Evolutionary conservation across 2,797 vertebrate species (phyloP).

Genomic region (Phataginus tricuspis): DNA sequence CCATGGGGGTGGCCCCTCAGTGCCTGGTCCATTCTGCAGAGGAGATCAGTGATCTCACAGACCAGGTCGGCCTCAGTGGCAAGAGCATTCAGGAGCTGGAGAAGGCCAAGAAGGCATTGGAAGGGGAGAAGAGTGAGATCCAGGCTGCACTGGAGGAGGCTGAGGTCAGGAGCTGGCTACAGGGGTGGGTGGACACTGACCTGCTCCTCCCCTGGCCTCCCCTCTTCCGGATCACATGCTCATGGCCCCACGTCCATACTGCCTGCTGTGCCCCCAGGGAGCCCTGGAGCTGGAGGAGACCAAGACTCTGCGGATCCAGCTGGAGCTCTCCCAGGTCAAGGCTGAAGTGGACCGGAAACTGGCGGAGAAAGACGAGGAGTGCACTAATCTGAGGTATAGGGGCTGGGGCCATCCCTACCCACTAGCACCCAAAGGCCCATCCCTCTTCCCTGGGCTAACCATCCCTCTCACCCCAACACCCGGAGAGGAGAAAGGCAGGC

Average conservation of each 20-base stretch:
- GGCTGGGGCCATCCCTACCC: neutral
- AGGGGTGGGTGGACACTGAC: neutral
- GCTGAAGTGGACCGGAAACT: slow-evolving; percentile 94
- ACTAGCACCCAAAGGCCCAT: no score
- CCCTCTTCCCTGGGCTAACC: fast-evolving
- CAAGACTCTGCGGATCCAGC: slow-evolving; percentile 94
- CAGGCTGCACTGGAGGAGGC: slow-evolving; percentile 95
- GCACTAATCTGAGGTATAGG: slow-evolving; percentile 88
- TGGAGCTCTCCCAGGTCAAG: slow-evolving; percentile 95
- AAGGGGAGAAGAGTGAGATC: slow-evolving; percentile 93
- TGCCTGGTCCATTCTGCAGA: slow-evolving; percentile 83
- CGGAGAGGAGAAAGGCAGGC: neutral
- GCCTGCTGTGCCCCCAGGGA: slow-evolving; percentile 85
- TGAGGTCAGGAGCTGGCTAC: slow-evolving; percentile 86
- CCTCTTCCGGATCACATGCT: fast-evolving
- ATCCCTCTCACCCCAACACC: neutral
- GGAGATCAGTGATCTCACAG: slow-evolving; percentile 94
- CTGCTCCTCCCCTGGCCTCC: fast-evolving
- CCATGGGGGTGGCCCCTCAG: neutral
- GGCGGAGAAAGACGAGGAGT: slow-evolving; percentile 95
- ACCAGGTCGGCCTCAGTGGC: slow-evolving; percentile 92
- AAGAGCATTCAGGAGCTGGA: slow-evolving; percentile 96
- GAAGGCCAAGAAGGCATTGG: slow-evolving; percentile 94
- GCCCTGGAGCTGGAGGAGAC: slow-evolving; percentile 96
- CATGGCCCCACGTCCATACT: neutral